Evolutionary conservation across 2,888 invertebrate species (phyloP), one percentile per base, ranked within the genome.

Genomic region (Eupeodes luniger): DNA sequence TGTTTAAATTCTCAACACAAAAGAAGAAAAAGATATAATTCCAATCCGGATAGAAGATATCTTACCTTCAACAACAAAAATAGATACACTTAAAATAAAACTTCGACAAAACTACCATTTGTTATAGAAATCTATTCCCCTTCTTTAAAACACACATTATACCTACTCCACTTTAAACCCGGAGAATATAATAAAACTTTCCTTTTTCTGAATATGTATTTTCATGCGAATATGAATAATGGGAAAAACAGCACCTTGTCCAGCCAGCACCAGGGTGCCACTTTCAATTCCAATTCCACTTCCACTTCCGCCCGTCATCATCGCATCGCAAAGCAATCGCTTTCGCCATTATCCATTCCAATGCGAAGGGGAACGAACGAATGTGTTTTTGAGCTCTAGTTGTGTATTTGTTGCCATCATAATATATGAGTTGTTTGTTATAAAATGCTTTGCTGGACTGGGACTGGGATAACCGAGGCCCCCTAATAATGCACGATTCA

Each of bases 231-330:
- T 66, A 49, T 88, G 88, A 88, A 69, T 88, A 85, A 88, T 88
- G 88, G 88, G 81, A 88, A 88, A 78, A 85, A 49, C 88, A 81
- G 88, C 88, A 88, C 88, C 88, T 88, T 88, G 85, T 78, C 74
- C 85, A 74, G 77, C 74, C 85, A 74, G 77, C 72, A 75, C 70
- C 70, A 64, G 72, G 72, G 59, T 64, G 53, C 76, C 59, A 66
- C 75, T 62, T 59, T 66, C 53, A 27, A 27, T 27, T 27, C 27
- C 27, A 27, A 1, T 27, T 27, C 27, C 27, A 27, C 2, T 27
- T 27, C 27, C 27, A 27, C 75, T 62, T 59, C 74, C 53, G 66
- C 47, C 55, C 34, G 51, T 62, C 36, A 40, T 47, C 27, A 27
- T 27, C 27, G 27, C 27, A 27, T 27, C 27, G 3, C 27, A 27